These are phyloP conservation scores for Piaya cayana DNA, from an alignment of 2,113 vertebrate species.

Conservation along the genomic window DNA sequence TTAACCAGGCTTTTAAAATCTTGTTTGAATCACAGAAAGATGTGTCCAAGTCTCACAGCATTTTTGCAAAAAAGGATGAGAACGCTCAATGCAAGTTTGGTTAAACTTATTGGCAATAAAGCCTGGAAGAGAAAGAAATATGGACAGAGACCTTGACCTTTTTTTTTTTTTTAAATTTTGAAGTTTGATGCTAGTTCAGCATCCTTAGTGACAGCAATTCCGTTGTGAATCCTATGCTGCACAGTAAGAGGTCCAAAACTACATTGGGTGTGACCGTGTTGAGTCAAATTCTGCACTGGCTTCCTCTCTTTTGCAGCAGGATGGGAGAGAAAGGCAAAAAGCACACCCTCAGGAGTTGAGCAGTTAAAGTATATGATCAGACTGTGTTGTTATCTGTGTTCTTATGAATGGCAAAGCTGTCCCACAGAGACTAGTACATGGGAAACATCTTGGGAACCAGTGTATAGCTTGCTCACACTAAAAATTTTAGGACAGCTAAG, in stretches of 20 bases:
- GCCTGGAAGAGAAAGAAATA: neutral
- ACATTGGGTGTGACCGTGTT: neutral
- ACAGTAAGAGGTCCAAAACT: neutral
- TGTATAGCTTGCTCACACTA: neutral
- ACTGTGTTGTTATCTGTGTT: neutral
- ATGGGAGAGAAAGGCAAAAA: neutral
- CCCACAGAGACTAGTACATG: neutral
- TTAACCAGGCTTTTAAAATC: neutral
- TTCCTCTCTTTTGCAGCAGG: neutral
- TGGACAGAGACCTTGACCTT: neutral
- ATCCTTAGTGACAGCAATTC: neutral
- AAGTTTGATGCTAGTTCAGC: neutral
- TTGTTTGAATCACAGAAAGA: neutral
- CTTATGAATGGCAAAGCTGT: neutral
- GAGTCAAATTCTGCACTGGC: neutral
- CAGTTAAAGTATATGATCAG: neutral
- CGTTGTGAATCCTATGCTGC: neutral
- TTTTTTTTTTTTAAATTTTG: neutral
- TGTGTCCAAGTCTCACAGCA: fast-evolving
- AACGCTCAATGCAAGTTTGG: neutral
- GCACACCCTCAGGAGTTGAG: neutral
- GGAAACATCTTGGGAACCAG: neutral
- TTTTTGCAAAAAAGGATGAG: neutral
- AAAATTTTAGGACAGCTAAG: neutral
- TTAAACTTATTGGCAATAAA: neutral